Base-by-base conservation (phyloP, 2,888 invertebrate species). In the Cephus pygmeus region DNA sequence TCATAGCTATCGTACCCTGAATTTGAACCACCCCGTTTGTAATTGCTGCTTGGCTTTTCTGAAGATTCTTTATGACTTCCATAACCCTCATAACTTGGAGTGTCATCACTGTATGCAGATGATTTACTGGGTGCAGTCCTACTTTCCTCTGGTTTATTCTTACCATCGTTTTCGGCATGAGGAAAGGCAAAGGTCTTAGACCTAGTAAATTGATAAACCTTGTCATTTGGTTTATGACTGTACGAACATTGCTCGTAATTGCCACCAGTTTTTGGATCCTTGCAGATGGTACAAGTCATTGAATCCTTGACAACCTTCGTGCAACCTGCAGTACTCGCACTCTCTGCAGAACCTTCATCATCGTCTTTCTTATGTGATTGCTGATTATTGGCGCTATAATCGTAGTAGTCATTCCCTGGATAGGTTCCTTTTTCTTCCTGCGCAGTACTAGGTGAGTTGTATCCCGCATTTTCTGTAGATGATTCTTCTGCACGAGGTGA, bases 161-260 rank as follows among this genome's bases (percentile, higher is more conserved):
- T 31, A 31, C 71, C 71, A n/a, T 31, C 33, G 12, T 31, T 35
- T 69, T 69, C 23, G 68, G 69, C 34, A 9, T 84, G 76, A 0
- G 87, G 87, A 36, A 85, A 85, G 1, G 89, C 90, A 56, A 89
- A 90, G 15, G 83, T 87, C 77, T 89, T 90, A 3, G 88, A 88
- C 34, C 83, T 87, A 35, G 81, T 89, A 77, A 86, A 91, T 34
- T 88, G 87, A 81, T 90, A 91, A 6, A 88, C 80, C 79, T 89
- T 90, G 34, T 91, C 91, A 34, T 88, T 86, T 0, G 91, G 93
- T 77, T 93, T 92, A 33, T 93, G 92, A 6, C 92, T 92, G 86
- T 94, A 94, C 1, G 93, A 93, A 83, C 94, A 94, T 79, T 93
- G 92, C 79, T 94, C 94, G 77, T 92, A 94, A 82, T 92, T 92